These are phyloP conservation scores for Xanthia icteritia DNA, from an alignment of 2,888 invertebrate species.

Conservation along the genomic window DNA sequence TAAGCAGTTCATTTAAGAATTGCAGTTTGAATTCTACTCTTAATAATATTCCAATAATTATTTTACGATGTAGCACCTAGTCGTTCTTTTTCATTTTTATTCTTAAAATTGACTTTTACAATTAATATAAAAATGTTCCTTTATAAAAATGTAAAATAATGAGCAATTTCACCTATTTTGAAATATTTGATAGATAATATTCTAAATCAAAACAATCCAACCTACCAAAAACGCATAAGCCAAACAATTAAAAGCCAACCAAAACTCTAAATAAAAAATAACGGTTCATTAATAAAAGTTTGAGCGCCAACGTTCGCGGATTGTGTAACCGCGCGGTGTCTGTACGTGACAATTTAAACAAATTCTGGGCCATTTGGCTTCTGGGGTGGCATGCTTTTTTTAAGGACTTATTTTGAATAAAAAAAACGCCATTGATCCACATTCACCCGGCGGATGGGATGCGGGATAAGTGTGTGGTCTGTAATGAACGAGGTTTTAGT, in stretches of 20 bases:
- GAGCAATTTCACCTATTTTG: not conserved
- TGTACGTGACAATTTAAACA: conserved; percentile 91
- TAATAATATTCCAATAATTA: not conserved
- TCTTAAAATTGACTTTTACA: too few relatives aligned
- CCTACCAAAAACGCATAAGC: not conserved
- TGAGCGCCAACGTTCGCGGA: conserved; percentile 79
- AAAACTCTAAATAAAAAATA: conserved; percentile 18
- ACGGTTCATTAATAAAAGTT: conserved; percentile 69
- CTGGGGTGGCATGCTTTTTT: conserved; percentile 88
- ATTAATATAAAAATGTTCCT: not conserved
- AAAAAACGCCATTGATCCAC: conserved; percentile 83
- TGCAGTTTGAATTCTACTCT: not conserved
- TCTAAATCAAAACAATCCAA: not conserved
- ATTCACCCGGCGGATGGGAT: conserved; percentile 82
- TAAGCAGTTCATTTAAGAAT: not conserved
- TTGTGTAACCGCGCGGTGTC: conserved; percentile 88
- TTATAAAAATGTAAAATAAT: not conserved
- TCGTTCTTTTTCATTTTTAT: not conserved
- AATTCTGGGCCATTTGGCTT: conserved; percentile 91
- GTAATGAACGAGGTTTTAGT: conserved; percentile 69
- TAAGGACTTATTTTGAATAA: conserved; percentile 87
- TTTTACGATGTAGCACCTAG: not conserved
- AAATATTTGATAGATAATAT: not conserved
- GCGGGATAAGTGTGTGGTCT: conserved; percentile 88
- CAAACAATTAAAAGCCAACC: not conserved